Evolutionary conservation across 2,888 invertebrate genomes (phyloP).

Genomic region (Odontocolon sp.): DNA sequence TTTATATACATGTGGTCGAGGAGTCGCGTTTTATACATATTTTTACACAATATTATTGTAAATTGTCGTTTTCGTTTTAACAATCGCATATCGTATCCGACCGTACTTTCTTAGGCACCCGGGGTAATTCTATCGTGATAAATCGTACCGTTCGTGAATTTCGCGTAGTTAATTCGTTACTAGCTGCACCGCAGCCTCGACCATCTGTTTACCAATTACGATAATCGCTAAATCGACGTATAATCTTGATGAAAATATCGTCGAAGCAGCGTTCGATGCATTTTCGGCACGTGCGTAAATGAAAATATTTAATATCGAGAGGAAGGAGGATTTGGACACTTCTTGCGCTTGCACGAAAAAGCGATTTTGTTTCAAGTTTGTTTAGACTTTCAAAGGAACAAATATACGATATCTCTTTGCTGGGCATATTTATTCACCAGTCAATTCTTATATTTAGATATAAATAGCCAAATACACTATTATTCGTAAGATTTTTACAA

Average conservation of each 20-base stretch:
- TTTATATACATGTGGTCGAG: not conserved
- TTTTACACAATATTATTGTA: no score
- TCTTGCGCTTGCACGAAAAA: not conserved
- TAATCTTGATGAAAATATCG: not conserved
- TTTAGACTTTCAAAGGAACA: conserved; percentile 22
- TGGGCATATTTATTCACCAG: conserved; percentile 75
- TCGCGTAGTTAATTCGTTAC: no score
- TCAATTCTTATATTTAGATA: conserved; percentile 63
- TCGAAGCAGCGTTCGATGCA: not conserved
- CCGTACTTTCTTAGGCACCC: conserved; percentile 25
- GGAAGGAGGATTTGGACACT: not conserved
- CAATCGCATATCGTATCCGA: not conserved
- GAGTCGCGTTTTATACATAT: no score
- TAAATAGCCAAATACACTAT: conserved; percentile 73
- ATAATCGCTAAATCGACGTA: not conserved
- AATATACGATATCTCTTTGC: conserved; percentile 66
- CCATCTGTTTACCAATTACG: not conserved
- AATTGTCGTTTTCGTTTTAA: no score
- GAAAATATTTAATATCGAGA: not conserved
- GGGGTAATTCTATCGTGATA: conserved; percentile 2
- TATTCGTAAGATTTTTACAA: conserved; percentile 58
- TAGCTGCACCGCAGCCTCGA: no score
- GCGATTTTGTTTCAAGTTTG: no score
- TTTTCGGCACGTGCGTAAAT: not conserved
- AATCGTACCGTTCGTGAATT: no score